Conservation (phyloP, 2,888 invertebrate species). For the Diabrotica balteata region DNA sequence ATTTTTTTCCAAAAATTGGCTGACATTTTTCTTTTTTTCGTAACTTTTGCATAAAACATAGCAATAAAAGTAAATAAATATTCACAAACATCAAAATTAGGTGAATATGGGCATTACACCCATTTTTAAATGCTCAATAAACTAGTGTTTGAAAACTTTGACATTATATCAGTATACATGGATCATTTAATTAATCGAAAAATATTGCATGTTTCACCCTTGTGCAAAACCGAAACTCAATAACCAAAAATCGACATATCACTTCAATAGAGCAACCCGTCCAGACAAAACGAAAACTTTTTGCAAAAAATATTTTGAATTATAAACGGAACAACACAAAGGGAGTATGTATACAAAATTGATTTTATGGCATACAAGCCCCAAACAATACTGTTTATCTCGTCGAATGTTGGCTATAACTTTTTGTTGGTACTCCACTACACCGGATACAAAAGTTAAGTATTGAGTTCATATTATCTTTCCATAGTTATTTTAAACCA, state of each 20-base stretch:
- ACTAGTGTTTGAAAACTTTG: no score
- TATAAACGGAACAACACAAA: conserved; percentile 12
- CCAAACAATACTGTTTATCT: conserved; percentile 14
- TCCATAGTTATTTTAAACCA: no score
- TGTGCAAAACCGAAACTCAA: not conserved
- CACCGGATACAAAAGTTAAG: no score
- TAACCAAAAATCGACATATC: not conserved
- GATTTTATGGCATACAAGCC: conserved; percentile 27
- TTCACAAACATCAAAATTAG: no score
- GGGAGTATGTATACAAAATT: conserved; percentile 16
- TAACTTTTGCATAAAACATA: no score
- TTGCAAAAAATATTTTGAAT: conserved; percentile 15
- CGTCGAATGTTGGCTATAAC: conserved; percentile 25
- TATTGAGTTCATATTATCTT: no score
- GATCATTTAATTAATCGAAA: not conserved
- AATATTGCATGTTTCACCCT: not conserved
- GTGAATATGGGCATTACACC: no score
- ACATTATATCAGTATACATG: no score
- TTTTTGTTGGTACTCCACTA: conserved; percentile 21
- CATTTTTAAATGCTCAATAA: no score
- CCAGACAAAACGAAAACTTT: conserved; percentile 1
- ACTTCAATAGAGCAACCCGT: not conserved
- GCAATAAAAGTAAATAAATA: no score
- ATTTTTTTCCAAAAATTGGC: no score
- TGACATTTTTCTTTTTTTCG: no score